A percentile compares a stretch with the other conserved stretches of the same genome.
Conservation (phyloP, 2,113 vertebrate genomes). For the Apaloderma vittatum region DNA sequence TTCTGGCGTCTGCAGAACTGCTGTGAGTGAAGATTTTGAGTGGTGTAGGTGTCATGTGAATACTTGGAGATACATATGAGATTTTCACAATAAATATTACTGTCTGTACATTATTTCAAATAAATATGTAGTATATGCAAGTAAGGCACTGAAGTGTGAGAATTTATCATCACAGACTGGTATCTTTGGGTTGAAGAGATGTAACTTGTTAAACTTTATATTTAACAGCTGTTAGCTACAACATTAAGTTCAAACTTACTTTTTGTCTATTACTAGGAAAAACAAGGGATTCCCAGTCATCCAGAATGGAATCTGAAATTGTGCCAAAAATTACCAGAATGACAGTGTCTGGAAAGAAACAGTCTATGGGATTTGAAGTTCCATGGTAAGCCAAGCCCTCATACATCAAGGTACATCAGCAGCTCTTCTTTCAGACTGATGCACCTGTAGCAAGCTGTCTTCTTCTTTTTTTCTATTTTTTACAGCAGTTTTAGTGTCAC, state of each 20-base stretch:
- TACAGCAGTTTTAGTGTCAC: slow-evolving; percentile 59
- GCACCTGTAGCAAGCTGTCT: slow-evolving; percentile 69
- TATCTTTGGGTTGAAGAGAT: not conserved
- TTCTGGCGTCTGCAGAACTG: not conserved
- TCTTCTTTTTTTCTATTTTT: slow-evolving; percentile 65
- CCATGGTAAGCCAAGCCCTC: slow-evolving; percentile 87
- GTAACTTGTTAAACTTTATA: slow-evolving; percentile 11
- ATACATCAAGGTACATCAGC: slow-evolving; percentile 38
- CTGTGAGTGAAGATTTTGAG: not conserved
- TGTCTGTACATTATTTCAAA: not conserved
- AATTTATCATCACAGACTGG: not conserved
- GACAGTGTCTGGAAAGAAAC: slow-evolving; percentile 98
- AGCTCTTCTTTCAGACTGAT: slow-evolving; percentile 47
- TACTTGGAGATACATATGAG: not conserved
- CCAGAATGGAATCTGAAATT: slow-evolving; percentile 89
- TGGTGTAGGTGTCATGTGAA: not conserved
- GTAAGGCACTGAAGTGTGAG: not conserved
- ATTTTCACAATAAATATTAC: not conserved
- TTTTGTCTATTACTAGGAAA: slow-evolving; percentile 85
- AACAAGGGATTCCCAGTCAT: slow-evolving; percentile 81
- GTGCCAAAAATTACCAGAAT: slow-evolving; percentile 96
- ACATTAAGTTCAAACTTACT: slow-evolving; percentile 52
- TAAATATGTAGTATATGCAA: not conserved
- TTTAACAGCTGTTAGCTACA: not conserved
- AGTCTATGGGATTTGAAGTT: slow-evolving; percentile 96